Evolutionary conservation across 2,113 vertebrate genomes (phyloP), one percentile per base, ranked within the genome.

Genomic region (Amphilophus citrinellus): DNA sequence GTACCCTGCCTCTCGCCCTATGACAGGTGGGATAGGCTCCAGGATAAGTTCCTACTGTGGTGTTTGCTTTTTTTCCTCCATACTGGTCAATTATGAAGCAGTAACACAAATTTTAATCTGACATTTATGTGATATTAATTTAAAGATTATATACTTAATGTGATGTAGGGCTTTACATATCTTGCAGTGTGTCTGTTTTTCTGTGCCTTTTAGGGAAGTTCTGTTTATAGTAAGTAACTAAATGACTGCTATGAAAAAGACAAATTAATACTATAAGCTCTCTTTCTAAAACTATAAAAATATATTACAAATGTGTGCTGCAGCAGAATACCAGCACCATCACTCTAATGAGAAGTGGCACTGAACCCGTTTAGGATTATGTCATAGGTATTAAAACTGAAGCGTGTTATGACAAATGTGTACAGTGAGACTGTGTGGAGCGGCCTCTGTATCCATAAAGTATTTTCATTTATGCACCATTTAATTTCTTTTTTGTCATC

Each of bases 401-500:
- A 60, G 84, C 78, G 37, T 84, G 71, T 90, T 84, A 89, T 80
- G 76, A 87, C 75, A 89, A 84, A 90, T 76, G 61, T 79, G 71
- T 56, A 75, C 1, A 18, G 27, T 56, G 57, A 80, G 58, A 22
- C 53, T 77, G 59, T 3, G 53, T 58, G 82, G 71, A 63, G 17
- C 47, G 15, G 17, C 53, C 44, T 20, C 44, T 20, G 17, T 17
- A 71, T 53, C 44, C 10, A 5, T 24, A 53, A 73, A 18, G 47
- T 50, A 56, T 73, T 56, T 53, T 56, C 44, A 56, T 73, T 73
- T 14, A 32, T 20, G 10, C 66, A 73, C 44, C 17, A 35, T 73
- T 73, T 53, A 3, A 20, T 32, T 73, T 73, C 53, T 73, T 73
- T 73, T 27, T 53, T 73, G 3, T 35, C 18, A 32, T 71, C 24